Conservation (phyloP, 2,797 vertebrate genomes). For the Lagorchestes hirsutus region DNA sequence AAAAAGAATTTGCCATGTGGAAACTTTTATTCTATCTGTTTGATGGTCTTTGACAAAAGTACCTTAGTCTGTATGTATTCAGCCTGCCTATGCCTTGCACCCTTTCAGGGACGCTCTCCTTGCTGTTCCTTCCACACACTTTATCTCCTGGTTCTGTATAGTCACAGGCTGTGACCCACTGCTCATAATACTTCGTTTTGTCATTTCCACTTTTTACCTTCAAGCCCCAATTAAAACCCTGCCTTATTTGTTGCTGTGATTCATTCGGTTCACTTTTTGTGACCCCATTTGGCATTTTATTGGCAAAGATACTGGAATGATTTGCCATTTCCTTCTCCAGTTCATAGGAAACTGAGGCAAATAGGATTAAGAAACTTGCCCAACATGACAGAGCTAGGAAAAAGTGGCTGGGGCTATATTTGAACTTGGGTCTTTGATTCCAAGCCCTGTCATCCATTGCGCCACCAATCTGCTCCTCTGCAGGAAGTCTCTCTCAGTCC, state of each 20-base stretch:
- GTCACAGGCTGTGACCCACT: background rate
- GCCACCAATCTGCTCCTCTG: too few species aligned
- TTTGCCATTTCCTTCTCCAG: too few species aligned
- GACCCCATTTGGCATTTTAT: too few species aligned
- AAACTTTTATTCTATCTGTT: slow-evolving; percentile 2
- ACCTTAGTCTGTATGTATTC: background rate
- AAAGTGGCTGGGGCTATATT: too few species aligned
- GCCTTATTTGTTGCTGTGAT: background rate
- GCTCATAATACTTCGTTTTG: background rate
- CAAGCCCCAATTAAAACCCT: background rate
- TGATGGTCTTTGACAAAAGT: slow-evolving; percentile 35
- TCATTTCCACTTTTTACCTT: background rate
- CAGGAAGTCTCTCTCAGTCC: too few species aligned
- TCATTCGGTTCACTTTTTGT: background rate
- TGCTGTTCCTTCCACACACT: background rate
- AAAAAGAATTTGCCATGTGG: background rate
- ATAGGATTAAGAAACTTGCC: too few species aligned
- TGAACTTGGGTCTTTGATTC: too few species aligned
- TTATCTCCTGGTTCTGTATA: background rate
- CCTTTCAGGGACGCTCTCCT: background rate
- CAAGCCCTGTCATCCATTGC: too few species aligned
- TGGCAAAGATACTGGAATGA: too few species aligned
- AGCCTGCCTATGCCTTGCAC: background rate
- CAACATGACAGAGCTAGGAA: too few species aligned
- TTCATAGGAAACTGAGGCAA: too few species aligned